These are phyloP conservation scores for Sinopyrophorus schimmeli DNA, from an alignment of 2,888 invertebrate species.

Conservation along the genomic window DNA sequence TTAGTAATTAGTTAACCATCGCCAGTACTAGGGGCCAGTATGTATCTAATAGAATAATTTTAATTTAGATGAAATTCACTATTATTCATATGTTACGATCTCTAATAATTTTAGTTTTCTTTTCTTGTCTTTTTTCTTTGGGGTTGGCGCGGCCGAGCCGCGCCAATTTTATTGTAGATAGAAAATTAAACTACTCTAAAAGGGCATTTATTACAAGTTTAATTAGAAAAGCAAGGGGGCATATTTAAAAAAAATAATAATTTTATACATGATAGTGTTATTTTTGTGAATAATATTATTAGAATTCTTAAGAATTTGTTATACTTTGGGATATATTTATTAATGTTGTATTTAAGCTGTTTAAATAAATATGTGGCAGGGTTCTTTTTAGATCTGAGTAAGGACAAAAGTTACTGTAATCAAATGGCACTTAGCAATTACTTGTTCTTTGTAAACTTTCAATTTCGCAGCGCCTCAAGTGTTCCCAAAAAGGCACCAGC, in stretches of 20 bases:
- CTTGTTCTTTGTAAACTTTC: too few relatives aligned
- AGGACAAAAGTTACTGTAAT: too few relatives aligned
- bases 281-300: conserved; percentile 25
- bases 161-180: too few relatives aligned
- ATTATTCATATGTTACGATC: conserved; percentile 23
- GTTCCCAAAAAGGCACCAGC: too few relatives aligned
- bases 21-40: conserved; percentile 35
- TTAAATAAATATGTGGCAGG: conserved; percentile 34
- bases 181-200: too few relatives aligned
- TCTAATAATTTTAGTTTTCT: conserved; percentile 27
- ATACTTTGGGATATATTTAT: conserved; percentile 33
- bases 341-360: conserved; percentile 32
- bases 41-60: conserved; percentile 19
- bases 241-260: too few relatives aligned
- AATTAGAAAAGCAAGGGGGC: too few relatives aligned
- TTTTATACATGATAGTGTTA: conserved; percentile 11
- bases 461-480: too few relatives aligned
- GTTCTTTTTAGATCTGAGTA: too few relatives aligned
- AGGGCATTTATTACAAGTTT: conserved; percentile 27
- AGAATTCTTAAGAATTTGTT: conserved; percentile 28
- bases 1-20: conserved; percentile 19
- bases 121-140: too few relatives aligned
- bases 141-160: too few relatives aligned
- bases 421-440: too few relatives aligned
- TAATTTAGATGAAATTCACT: conserved; percentile 11